phyloP scores from a whole-genome alignment of 1,140 invertebrate species.

The Aphelenchoides besseyi region DNA sequence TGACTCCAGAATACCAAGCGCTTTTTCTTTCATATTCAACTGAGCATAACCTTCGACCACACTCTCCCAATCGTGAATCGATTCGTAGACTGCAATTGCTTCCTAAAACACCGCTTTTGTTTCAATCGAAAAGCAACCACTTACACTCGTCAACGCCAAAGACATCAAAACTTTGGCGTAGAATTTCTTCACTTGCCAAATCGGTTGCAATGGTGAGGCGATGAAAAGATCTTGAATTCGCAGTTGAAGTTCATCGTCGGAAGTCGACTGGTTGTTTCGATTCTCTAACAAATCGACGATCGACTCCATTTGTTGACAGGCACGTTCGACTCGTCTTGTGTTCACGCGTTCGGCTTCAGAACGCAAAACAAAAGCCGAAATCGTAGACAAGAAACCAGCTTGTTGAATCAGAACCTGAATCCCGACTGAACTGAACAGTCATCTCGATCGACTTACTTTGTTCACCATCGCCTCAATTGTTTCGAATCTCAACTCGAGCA shows the following conservation, averaged over 20 bases:
- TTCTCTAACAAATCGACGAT: constrained; percentile 9
- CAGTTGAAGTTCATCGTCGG: background rate
- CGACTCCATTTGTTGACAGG: constrained; percentile 7
- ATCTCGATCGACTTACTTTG: constrained; percentile 1
- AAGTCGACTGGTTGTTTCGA: background rate
- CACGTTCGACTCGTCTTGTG: constrained; percentile 10
- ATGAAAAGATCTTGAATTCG: constrained; percentile 5
- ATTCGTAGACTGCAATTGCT: constrained; percentile 10
- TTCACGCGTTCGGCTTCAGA: constrained; percentile 15
- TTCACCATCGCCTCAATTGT: constrained; percentile 7
- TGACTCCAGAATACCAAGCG: constrained; percentile 8
- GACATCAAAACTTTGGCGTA: constrained; percentile 21
- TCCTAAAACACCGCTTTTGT: constrained; percentile 7
- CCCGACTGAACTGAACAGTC: too few relatives aligned
- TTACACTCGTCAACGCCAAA: constrained; percentile 25
- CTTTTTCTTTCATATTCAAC: constrained; percentile 23
- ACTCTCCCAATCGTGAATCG: constrained; percentile 14
- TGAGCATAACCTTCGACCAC: constrained; percentile 13
- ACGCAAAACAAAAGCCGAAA: constrained; percentile 12
- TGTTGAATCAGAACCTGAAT: constrained; percentile 6
- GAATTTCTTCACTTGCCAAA: constrained; percentile 20
- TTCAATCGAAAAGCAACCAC: background rate
- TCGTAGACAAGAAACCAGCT: background rate
- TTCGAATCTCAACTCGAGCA: constrained; percentile 15
- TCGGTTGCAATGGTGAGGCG: constrained; percentile 4